Conservation (phyloP, 2,113 vertebrate genomes). For the Phylloscopus whistleri region DNA sequence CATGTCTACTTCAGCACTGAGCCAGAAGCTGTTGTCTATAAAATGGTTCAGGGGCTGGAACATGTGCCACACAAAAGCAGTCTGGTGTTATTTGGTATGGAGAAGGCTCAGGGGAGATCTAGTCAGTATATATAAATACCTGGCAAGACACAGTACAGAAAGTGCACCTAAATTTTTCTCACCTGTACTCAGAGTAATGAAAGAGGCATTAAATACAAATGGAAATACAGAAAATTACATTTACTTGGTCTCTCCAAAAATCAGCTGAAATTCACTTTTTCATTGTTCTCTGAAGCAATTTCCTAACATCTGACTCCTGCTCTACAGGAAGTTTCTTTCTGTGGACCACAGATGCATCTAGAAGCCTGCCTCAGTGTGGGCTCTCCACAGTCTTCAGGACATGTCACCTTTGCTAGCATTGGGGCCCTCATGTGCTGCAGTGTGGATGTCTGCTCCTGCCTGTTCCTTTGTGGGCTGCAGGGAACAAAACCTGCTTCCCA, state of each 20-base stretch:
- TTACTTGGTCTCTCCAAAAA: background rate
- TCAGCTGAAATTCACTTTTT: background rate
- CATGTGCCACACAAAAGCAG: background rate
- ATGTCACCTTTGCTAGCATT: background rate
- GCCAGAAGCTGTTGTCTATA: background rate
- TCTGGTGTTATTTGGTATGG: background rate
- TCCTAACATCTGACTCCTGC: background rate
- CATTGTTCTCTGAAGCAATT: background rate
- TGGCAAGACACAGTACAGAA: background rate
- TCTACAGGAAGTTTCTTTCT: background rate
- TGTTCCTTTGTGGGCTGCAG: background rate
- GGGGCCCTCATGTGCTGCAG: background rate
- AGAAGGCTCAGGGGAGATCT: background rate
- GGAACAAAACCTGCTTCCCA: background rate
- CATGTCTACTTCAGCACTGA: background rate
- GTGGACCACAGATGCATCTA: no score
- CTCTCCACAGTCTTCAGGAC: background rate
- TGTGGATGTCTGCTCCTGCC: background rate
- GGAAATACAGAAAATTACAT: background rate
- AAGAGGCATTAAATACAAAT: background rate
- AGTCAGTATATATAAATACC: background rate
- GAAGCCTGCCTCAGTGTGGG: background rate
- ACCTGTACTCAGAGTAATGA: background rate
- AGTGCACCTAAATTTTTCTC: background rate
- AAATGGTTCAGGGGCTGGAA: background rate